Percentiles rank a stretch among this genome's conserved stretches.
phyloP scores from a whole-genome alignment of 2,797 vertebrate genomes.

The Cyprinodon diabolis region DNA sequence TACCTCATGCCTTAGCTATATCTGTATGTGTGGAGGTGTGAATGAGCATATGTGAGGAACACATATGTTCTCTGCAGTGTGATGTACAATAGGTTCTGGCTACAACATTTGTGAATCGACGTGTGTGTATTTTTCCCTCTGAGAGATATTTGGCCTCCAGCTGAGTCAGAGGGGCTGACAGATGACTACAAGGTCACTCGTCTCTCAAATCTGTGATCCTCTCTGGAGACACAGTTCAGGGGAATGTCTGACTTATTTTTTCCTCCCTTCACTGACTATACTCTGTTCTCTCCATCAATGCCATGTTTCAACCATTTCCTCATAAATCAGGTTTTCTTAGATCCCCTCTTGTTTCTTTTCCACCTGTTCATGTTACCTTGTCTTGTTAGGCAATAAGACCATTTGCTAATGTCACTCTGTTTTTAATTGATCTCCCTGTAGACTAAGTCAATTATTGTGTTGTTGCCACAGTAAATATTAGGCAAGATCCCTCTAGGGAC shows the following conservation, averaged over 20 bases:
- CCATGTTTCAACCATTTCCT: constrained; percentile 7
- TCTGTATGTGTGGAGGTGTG: constrained; percentile 17
- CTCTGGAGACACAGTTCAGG: constrained; percentile 54
- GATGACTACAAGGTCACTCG: constrained; percentile 65
- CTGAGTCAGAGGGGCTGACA: constrained; percentile 59
- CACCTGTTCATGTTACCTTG: neutral
- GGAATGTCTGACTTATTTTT: constrained; percentile 32
- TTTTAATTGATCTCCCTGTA: neutral
- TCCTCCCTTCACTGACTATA: constrained; percentile 13
- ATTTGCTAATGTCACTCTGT: neutral
- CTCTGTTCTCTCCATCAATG: constrained; percentile 27
- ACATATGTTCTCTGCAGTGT: constrained; percentile 22
- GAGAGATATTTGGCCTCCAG: constrained; percentile 58
- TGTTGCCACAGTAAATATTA: neutral
- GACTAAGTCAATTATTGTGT: neutral
- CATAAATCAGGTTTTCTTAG: constrained; percentile 2
- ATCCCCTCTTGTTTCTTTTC: constrained; percentile 19
- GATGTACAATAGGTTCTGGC: constrained; percentile 12
- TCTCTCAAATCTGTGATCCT: constrained; percentile 61
- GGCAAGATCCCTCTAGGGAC: neutral
- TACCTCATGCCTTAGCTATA: constrained; percentile 16
- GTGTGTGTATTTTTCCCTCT: constrained; percentile 18
- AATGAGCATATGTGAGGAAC: constrained; percentile 20
- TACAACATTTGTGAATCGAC: constrained; percentile 8
- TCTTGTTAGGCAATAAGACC: constrained; percentile 8